phyloP scores from a whole-genome alignment of 2,797 vertebrate genomes.

The Pterois miles region DNA sequence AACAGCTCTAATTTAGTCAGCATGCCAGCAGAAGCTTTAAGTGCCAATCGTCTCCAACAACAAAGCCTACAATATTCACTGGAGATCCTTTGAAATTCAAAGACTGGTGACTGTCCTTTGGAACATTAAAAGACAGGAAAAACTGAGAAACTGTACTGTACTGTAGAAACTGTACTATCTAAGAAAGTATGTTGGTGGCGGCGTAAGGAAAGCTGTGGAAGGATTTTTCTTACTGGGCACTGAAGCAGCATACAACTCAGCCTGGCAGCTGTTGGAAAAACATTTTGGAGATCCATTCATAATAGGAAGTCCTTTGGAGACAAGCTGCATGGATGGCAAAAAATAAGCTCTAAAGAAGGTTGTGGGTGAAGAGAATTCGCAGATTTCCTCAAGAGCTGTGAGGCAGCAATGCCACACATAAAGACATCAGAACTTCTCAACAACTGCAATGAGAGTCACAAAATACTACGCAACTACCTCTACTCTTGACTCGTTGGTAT shows the following conservation, averaged over 20 bases:
- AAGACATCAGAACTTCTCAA: constrained; percentile 6
- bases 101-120: constrained; percentile 18
- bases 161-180: constrained; percentile 39
- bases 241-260: not conserved
- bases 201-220: not conserved
- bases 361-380: not conserved
- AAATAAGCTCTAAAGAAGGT: not conserved
- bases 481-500: not conserved
- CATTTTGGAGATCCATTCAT: constrained; percentile 3
- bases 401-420: no score
- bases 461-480: not conserved
- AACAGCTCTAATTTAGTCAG: no score
- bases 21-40: no score
- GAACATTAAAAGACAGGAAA: constrained; percentile 25
- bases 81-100: constrained; percentile 31
- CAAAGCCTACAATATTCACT: no score
- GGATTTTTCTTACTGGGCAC: not conserved
- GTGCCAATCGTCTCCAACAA: no score
- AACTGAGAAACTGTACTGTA: constrained; percentile 17
- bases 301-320: constrained; percentile 11
- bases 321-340: constrained; percentile 13
- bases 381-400: constrained; percentile 6
- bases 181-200: not conserved
- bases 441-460: constrained; percentile 11
- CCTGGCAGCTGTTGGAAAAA: constrained; percentile 5